Conservation (phyloP, 92 coral and sea anemone species). For the Chrysogorgia sp. region DNA sequence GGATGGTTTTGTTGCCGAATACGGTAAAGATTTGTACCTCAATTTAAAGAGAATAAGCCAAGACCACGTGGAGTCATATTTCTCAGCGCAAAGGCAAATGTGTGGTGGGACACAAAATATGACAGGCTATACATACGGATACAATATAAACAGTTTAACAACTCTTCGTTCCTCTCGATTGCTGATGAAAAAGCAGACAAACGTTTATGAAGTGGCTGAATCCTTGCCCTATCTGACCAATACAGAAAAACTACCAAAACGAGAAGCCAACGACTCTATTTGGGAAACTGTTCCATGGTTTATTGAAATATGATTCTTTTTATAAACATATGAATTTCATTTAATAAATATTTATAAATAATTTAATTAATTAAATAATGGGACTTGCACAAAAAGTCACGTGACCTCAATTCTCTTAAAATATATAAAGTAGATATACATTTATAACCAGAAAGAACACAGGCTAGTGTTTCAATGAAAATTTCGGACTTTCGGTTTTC, state of each 20-base stretch:
- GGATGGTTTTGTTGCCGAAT: slow-evolving; percentile 43
- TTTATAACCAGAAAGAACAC: too few species aligned
- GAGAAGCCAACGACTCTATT: too few species aligned
- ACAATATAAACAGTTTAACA: slow-evolving; percentile 55
- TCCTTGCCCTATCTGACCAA: slow-evolving; percentile 30
- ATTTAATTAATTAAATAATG: too few species aligned
- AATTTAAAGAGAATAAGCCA: slow-evolving; percentile 55
- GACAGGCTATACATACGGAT: slow-evolving; percentile 63
- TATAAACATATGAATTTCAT: too few species aligned
- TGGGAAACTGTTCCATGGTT: too few species aligned
- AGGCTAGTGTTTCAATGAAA: too few species aligned
- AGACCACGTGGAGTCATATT: slow-evolving; percentile 63
- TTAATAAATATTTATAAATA: too few species aligned
- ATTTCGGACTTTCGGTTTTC: too few species aligned
- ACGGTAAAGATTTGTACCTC: slow-evolving; percentile 49
- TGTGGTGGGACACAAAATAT: slow-evolving; percentile 62
- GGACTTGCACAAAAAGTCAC: too few species aligned
- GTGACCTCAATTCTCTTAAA: too few species aligned
- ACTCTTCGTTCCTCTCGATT: slow-evolving; percentile 45
- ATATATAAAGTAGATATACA: too few species aligned
- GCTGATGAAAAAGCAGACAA: slow-evolving; percentile 50
- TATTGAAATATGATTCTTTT: too few species aligned
- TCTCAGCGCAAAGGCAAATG: slow-evolving; percentile 62
- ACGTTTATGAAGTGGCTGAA: slow-evolving; percentile 60
- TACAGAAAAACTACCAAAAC: slow-evolving; percentile 27